These are phyloP conservation scores for Argynnis bischoffii DNA, from an alignment of 2,888 invertebrate genomes.

Conservation along the genomic window DNA sequence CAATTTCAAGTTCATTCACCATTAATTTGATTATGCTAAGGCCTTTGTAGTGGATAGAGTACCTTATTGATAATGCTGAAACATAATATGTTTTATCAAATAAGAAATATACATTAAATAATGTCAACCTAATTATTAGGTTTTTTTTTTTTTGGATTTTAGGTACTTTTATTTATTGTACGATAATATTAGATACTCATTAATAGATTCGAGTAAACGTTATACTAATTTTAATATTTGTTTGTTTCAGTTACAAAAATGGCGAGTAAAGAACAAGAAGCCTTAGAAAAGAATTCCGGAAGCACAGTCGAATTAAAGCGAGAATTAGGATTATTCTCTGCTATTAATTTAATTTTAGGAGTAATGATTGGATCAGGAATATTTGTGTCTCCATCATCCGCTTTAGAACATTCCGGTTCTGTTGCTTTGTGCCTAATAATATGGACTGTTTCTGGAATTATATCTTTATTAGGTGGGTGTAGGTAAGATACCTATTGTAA, in stretches of 20 bases:
- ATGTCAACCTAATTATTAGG: too few species aligned
- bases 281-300: slow-evolving; percentile 52
- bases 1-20: slow-evolving; percentile 54
- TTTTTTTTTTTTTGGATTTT: too few species aligned
- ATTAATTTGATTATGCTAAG: slow-evolving; percentile 35
- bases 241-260: slow-evolving; percentile 54
- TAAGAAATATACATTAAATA: too few species aligned
- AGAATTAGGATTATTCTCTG: slow-evolving; percentile 90
- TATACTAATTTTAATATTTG: slow-evolving; percentile 18
- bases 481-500: slow-evolving; percentile 60
- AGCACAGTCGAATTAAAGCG: slow-evolving; percentile 85
- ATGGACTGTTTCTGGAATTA: slow-evolving; percentile 89
- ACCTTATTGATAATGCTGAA: slow-evolving; percentile 14
- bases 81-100: too few species aligned
- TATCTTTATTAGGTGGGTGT: slow-evolving; percentile 89
- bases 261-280: slow-evolving; percentile 51
- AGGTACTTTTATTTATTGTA: too few species aligned
- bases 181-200: too few species aligned
- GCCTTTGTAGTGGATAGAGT: slow-evolving; percentile 16
- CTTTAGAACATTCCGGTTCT: slow-evolving; percentile 89
- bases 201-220: neutral
- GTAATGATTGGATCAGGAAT: slow-evolving; percentile 96
- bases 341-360: slow-evolving; percentile 91
- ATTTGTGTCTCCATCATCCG: slow-evolving; percentile 91
- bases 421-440: slow-evolving; percentile 89